Conservation (phyloP, 2,113 vertebrate genomes). For the Periophthalmodon schlosseri region DNA sequence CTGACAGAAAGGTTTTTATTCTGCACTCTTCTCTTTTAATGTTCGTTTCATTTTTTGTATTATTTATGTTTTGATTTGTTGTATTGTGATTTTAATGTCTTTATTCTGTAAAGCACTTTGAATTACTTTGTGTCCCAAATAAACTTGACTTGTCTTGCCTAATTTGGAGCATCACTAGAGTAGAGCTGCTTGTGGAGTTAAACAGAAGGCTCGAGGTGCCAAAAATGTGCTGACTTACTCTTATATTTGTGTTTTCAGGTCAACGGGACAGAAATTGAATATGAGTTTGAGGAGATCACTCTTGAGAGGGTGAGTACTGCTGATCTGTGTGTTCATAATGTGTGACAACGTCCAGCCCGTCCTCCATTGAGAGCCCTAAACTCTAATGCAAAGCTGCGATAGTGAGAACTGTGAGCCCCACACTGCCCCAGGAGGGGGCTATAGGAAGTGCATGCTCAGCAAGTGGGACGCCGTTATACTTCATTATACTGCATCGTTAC, state of each 20-base stretch:
- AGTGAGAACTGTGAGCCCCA: neutral
- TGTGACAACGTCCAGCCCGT: neutral
- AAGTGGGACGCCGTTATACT: neutral
- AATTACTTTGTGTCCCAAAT: too few relatives aligned
- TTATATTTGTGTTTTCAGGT: conserved; percentile 77
- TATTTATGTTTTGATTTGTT: too few relatives aligned
- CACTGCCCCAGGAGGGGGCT: neutral
- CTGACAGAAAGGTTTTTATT: too few relatives aligned
- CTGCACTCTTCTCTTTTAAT: too few relatives aligned
- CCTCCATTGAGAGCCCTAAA: conserved; percentile 3
- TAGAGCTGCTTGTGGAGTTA: neutral
- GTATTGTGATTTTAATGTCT: too few relatives aligned
- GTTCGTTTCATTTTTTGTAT: too few relatives aligned
- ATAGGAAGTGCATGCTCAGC: neutral
- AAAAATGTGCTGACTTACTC: conserved; percentile 7
- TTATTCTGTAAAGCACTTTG: too few relatives aligned
- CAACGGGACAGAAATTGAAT: conserved; percentile 97
- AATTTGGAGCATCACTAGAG: too few relatives aligned
- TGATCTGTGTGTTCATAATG: neutral
- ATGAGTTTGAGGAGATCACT: conserved; percentile 99
- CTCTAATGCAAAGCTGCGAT: neutral
- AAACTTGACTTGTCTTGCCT: too few relatives aligned
- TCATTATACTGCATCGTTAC: neutral
- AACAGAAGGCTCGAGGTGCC: neutral
- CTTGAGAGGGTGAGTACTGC: conserved; percentile 89